phyloP scores from a whole-genome alignment of 2,113 vertebrate genomes.

The Meriones unguiculatus region DNA sequence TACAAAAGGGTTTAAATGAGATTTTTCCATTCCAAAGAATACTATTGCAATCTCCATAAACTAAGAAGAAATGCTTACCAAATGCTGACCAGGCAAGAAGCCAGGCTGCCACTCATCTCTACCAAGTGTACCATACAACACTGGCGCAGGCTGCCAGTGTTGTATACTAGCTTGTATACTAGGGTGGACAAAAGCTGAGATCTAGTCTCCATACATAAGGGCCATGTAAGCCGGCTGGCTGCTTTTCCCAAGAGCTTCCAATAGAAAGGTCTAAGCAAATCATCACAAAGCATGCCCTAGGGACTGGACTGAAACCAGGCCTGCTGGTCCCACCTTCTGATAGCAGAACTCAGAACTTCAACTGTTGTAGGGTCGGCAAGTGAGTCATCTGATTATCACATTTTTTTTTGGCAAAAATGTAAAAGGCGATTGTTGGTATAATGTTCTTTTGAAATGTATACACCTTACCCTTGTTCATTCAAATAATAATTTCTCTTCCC shows the following conservation, averaged over 20 bases:
- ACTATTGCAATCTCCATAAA: neutral
- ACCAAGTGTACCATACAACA: neutral
- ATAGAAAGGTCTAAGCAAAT: neutral
- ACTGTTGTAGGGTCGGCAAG: neutral
- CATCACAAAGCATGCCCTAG: neutral
- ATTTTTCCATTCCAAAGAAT: constrained; percentile 30
- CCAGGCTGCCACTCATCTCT: neutral
- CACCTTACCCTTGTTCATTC: too few relatives aligned
- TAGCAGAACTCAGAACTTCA: neutral
- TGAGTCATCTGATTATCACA: neutral
- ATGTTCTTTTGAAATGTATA: too few relatives aligned
- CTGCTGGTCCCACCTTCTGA: neutral
- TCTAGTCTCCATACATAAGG: neutral
- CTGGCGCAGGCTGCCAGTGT: fast-evolving
- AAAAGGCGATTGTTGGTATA: neutral
- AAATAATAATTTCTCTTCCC: too few relatives aligned
- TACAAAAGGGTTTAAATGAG: constrained; percentile 21
- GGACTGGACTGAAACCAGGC: neutral
- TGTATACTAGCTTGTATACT: neutral
- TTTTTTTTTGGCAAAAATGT: neutral
- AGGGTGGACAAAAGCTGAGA: too few relatives aligned
- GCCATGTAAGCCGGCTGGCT: neutral
- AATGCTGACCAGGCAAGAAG: neutral
- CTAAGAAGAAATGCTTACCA: neutral
- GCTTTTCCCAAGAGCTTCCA: neutral